Base-by-base conservation (phyloP, 2,888 invertebrate species). In the Portevinia maculata region DNA sequence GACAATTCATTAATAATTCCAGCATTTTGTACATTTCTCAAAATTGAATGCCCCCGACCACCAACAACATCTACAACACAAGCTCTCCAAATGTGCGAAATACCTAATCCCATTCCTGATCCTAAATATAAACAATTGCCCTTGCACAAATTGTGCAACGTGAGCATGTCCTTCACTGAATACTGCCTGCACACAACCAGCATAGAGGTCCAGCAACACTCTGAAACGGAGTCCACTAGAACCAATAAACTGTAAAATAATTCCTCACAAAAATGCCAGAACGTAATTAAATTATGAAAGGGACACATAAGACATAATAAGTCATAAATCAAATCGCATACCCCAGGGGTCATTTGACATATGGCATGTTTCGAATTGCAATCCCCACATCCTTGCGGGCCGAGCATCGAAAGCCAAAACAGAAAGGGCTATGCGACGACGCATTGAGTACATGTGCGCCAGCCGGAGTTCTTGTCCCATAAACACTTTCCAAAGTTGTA, bases 211-310 rank as follows among this genome's bases (percentile, higher is more conserved):
- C 13, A 5, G 30, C 64, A 37, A 6, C 28, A 17, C 28, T 30
- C 53, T 34, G 53, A 30, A 37, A 57, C 69, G 11, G 67, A 79
- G 48, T 65, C 46, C 64, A 70, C 60, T 67, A 53, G 83, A 73
- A 78, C 71, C 83, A 78, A 84, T 84, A 84, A 84, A 84, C 84
- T 84, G 84, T 78, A 67, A 83, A 84, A 84, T 84, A 79, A 84
- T 79, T 84, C 79, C 64, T 74, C 79, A 79, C 84, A 84, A 84
- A 84, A 84, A 84, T 84, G 79, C 84, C 79, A 84, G 83, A 79
- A 74, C 79, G 84, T 84, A 84, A 84, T 84, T 84, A 84, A 84
- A 84, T 84, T 84, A 84, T 84, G 84, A 84, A 84, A 84, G 84
- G 79, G 83, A 83, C 83, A 79, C 79, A 84, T 74, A 84, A 84